Base-by-base conservation (phyloP, 1,140 invertebrate genomes). In the Drosophila lacteicornis region DNA sequence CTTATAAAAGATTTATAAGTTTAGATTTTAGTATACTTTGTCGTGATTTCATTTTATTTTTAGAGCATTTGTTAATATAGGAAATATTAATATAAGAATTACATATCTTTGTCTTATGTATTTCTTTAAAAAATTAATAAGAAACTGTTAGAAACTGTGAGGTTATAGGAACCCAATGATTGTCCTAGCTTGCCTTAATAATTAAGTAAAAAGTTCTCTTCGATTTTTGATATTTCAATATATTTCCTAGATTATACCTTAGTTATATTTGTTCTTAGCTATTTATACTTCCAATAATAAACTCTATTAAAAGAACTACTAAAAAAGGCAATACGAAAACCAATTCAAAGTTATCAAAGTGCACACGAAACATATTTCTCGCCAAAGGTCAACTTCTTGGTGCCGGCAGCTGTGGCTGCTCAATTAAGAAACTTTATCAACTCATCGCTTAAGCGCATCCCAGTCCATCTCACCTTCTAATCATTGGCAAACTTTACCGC, bases 391-490 rank as follows among this genome's bases (percentile, higher is more conserved):
- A 66, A 33, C 36, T 49, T 46, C 5, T n/a, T 19, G 11, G 19
- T 25, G 8, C 53, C 30, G 30, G 60, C 43, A 47, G 12, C 22
- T 25, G 61, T 13, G 15, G 61, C 46, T 33, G 61, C 46, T 33
- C 61, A 58, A 71, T 71, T 42, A 43, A 4, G 42, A 40, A 71
- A 71, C 43, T 73, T 74, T 70, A 58, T 49, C 51, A 50, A 36
- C 51, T 73, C 51, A 69, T 69, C 66, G 61, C 66, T 15, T 15
- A 46, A 73, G 47, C 40, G 47, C 25, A 33, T 42, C 25, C 11
- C 45, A 40, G 11, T 8, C 38, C 38, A 15, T 2, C 4, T n/a
- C 58, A 49, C 19, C 46, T 55, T 38, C 30, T 30, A 40, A 22
- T 43, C 30, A 60, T 77, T 60, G 40, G 25, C 12, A 59, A 77